phyloP scores from a whole-genome alignment of 2,888 invertebrate species.

The Andrena bicolor region DNA sequence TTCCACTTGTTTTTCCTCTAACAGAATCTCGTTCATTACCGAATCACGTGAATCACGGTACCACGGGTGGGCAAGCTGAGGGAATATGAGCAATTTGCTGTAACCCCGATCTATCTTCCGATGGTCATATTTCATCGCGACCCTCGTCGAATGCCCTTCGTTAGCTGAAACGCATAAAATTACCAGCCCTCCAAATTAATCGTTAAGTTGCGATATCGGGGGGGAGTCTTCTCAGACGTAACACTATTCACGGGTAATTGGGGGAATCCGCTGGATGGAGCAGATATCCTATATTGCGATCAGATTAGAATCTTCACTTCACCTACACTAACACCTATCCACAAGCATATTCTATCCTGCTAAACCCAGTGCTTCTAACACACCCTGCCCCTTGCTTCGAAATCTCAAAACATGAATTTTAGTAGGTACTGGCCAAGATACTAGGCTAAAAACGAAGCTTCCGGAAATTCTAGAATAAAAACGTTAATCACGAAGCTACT shows the following conservation, averaged over 20 bases:
- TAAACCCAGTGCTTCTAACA: background rate
- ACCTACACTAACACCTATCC: background rate
- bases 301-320: slow-evolving; percentile 22
- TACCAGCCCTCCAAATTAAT: slow-evolving; percentile 54
- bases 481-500: background rate
- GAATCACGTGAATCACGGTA: slow-evolving; percentile 15
- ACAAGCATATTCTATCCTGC: background rate
- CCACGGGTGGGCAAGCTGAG: slow-evolving; percentile 7
- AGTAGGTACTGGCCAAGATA: too few relatives aligned
- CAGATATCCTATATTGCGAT: slow-evolving; percentile 23
- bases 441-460: too few relatives aligned
- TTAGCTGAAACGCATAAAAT: slow-evolving; percentile 61
- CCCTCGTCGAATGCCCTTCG: slow-evolving; percentile 51
- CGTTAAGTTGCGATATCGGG: slow-evolving; percentile 52
- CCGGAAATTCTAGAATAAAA: too few relatives aligned
- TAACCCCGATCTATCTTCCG: slow-evolving; percentile 58
- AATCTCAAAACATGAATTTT: too few relatives aligned
- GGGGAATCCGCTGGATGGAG: slow-evolving; percentile 20
- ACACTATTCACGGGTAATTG: slow-evolving; percentile 53
- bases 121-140: slow-evolving; percentile 54
- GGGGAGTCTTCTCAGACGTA: slow-evolving; percentile 34
- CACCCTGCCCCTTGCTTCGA: too few relatives aligned
- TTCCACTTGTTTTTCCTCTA: background rate
- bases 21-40: background rate
- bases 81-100: slow-evolving; percentile 43